Evolutionary conservation across 2,888 invertebrate species (phyloP).

Genomic region (Nipponacmea schrenckii): DNA sequence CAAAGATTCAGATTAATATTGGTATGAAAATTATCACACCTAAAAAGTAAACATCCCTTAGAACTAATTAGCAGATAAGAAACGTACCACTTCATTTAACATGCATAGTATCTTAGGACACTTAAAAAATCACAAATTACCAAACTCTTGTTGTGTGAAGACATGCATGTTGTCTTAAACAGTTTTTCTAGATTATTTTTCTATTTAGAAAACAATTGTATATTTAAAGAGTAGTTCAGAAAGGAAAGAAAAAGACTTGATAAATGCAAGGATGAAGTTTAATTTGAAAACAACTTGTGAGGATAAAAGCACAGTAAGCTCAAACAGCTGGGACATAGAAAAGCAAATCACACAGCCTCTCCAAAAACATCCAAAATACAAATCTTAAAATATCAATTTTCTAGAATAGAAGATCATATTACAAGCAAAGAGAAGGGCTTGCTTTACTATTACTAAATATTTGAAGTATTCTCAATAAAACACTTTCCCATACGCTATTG

Average conservation of each 20-base stretch:
- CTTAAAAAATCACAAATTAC: neutral
- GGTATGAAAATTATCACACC: neutral
- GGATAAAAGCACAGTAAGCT: slow-evolving; percentile 5
- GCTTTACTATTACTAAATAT: neutral
- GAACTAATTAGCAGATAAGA: neutral
- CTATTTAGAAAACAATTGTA: neutral
- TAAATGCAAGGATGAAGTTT: neutral
- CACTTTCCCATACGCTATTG: slow-evolving; percentile 4
- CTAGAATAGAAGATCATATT: neutral
- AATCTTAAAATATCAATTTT: slow-evolving; percentile 7
- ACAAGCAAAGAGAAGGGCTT: slow-evolving; percentile 2
- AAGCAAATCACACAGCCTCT: slow-evolving; percentile 1
- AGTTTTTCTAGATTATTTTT: neutral
- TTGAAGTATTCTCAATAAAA: slow-evolving; percentile 4
- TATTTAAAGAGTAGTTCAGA: neutral
- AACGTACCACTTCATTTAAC: neutral
- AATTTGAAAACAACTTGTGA: neutral
- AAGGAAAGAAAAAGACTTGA: neutral
- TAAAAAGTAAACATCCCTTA: neutral
- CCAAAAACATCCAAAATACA: neutral
- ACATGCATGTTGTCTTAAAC: neutral
- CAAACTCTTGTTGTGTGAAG: neutral
- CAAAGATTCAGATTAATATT: too few relatives aligned
- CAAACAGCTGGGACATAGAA: slow-evolving; percentile 1
- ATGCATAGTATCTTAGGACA: neutral